Conservation (phyloP, 2,113 vertebrate genomes). For the Bolborhynchus lineola region DNA sequence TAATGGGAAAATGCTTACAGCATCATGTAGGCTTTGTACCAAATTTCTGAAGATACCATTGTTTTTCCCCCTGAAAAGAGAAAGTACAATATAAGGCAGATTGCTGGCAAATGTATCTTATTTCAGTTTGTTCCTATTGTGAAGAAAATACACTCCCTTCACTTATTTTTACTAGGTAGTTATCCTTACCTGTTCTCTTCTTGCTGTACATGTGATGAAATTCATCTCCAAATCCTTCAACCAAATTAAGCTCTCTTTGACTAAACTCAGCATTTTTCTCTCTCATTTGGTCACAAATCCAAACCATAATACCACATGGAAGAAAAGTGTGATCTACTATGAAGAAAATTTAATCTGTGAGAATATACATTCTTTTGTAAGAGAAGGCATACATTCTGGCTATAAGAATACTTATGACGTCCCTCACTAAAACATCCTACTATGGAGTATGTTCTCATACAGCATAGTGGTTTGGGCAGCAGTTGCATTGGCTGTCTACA, state of each 20-base stretch:
- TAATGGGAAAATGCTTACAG: not conserved
- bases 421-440: not conserved
- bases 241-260: accelerated
- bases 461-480: not conserved
- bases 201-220: not conserved
- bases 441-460: not conserved
- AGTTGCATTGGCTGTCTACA: not conserved
- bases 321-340: not conserved
- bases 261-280: not conserved
- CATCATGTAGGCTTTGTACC: not conserved
- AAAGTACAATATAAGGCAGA: not conserved
- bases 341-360: not conserved
- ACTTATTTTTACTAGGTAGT: not conserved
- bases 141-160: not conserved
- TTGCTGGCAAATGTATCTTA: not conserved
- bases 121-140: not conserved
- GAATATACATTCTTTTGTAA: not conserved
- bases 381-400: not conserved
- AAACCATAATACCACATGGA: not conserved
- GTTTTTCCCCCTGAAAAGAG: not conserved
- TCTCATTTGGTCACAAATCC: not conserved
- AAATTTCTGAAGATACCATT: not conserved
- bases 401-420: not conserved
- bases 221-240: not conserved
- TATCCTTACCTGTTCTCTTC: not conserved